Percentiles rank a stretch among this genome's conserved stretches.
phyloP scores from a whole-genome alignment of 2,888 invertebrate genomes.

The Lepetodrilus schrolli region DNA sequence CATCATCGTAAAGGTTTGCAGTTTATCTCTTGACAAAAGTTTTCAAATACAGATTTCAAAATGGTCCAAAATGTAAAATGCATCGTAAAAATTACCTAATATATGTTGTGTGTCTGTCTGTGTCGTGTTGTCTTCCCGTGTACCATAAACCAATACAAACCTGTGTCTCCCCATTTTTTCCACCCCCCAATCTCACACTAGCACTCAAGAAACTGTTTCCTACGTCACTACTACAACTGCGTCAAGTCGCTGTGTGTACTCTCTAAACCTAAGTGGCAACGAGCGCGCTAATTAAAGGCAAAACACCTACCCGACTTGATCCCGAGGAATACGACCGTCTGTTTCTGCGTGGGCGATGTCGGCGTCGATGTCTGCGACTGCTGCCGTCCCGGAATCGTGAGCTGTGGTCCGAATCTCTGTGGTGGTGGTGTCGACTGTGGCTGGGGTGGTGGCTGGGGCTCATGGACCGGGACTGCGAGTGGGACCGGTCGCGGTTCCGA shows the following conservation, averaged over 20 bases:
- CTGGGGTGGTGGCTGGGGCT: conserved; percentile 47
- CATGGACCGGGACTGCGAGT: conserved; percentile 16
- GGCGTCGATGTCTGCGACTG: conserved; percentile 47
- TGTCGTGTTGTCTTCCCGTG: no score
- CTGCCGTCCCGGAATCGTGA: conserved; percentile 26
- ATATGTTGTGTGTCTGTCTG: no score
- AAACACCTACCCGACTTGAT: conserved; percentile 56
- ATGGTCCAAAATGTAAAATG: no score
- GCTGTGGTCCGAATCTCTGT: conserved; percentile 39
- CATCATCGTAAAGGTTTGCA: no score
- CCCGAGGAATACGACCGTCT: conserved; percentile 50
- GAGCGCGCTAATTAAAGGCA: conserved; percentile 30
- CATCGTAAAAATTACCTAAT: no score
- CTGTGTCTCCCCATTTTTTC: not conserved
- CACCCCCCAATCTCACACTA: not conserved
- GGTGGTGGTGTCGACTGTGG: conserved; percentile 52
- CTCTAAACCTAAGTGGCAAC: not conserved
- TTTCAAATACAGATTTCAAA: no score
- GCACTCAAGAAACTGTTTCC: not conserved
- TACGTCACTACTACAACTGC: not conserved
- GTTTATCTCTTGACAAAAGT: no score
- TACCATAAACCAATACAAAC: not conserved
- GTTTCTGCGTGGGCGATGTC: conserved; percentile 49
- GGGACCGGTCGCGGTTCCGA: conserved; percentile 34
- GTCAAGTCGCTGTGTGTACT: not conserved